Base-by-base conservation (phyloP, 1,140 invertebrate genomes). In the Cydia splendana region DNA sequence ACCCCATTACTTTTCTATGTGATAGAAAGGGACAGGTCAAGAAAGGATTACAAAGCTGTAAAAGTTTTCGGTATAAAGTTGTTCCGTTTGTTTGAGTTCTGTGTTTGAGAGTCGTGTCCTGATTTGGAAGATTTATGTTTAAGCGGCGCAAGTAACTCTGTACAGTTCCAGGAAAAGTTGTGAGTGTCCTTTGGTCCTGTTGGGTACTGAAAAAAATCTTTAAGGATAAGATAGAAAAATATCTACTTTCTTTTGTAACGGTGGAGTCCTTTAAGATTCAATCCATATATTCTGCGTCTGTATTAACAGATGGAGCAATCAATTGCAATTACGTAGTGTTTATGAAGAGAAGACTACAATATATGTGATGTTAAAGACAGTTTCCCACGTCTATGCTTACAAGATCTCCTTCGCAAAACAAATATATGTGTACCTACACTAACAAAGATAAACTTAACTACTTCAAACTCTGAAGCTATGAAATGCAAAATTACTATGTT, bases 1-100 rank as follows among this genome's bases (percentile, higher is more conserved):
- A 7, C 62, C 78, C 81, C 0, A 18, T 71, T 12, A 15, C n/a
- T 10, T 45, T 62, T 74, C 13, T 12, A 3, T 15, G n/a, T 10
- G 76, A 12, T 30, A 65, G 82, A 89, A 77, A 69, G 80, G 80
- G 83, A 84, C 45, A 77, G 15, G 80, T 81, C 81, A 81, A 69
- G 74, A 71, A 76, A 34, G 77, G 81, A 82, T 80, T 82, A 83
- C 84, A 83, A 85, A 88, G 81, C 77, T 77, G 78, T 84, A 83
- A 79, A 77, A 57, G 77, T 76, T 79, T 71, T 76, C 28, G 67
- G 78, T 76, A 67, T 77, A 76, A 76, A 74, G 76, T 80, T 77
- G 76, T 80, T 76, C 67, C 51, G 38, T 67, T 79, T 79, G 76
- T 79, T 79, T 77, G 73, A 13, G 30, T 13, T 69, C 28, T 0